Conservation (phyloP, 2,113 vertebrate species). For the Dicrurus megarhynchus region DNA sequence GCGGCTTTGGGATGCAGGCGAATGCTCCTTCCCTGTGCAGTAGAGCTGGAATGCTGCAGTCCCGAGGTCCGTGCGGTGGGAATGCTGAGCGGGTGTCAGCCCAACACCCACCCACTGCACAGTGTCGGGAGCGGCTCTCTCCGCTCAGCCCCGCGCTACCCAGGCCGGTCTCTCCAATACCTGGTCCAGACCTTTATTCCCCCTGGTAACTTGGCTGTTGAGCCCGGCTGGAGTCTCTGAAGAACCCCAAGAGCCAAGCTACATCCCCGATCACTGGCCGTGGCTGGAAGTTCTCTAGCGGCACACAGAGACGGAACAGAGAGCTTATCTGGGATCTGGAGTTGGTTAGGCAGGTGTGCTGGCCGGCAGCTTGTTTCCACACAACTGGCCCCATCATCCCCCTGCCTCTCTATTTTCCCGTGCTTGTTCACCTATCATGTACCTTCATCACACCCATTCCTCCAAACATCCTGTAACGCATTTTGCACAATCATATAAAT, state of each 20-base stretch:
- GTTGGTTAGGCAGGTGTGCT: neutral
- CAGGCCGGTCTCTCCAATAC: rapidly evolving
- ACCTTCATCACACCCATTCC: neutral
- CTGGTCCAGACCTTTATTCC: rapidly evolving
- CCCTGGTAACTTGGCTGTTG: rapidly evolving
- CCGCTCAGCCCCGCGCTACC: too few relatives aligned
- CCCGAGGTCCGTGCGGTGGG: rapidly evolving
- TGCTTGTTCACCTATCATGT: neutral
- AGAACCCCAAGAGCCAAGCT: too few relatives aligned
- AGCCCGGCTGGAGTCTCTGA: neutral
- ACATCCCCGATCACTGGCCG: too few relatives aligned
- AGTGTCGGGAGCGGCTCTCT: rapidly evolving
- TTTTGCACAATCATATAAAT: neutral
- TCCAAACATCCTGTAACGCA: neutral
- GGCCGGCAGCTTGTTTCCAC: neutral
- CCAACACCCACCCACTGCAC: rapidly evolving
- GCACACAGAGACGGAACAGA: neutral
- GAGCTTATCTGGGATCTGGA: rapidly evolving
- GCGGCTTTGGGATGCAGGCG: neutral
- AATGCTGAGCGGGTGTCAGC: neutral
- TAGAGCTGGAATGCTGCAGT: rapidly evolving
- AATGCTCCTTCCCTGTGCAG: rapidly evolving
- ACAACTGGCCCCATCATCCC: neutral
- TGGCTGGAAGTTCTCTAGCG: neutral
- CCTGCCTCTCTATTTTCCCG: neutral